These are phyloP conservation scores for Mesitornis unicolor DNA, from an alignment of 2,113 vertebrate species.

Conservation along the genomic window DNA sequence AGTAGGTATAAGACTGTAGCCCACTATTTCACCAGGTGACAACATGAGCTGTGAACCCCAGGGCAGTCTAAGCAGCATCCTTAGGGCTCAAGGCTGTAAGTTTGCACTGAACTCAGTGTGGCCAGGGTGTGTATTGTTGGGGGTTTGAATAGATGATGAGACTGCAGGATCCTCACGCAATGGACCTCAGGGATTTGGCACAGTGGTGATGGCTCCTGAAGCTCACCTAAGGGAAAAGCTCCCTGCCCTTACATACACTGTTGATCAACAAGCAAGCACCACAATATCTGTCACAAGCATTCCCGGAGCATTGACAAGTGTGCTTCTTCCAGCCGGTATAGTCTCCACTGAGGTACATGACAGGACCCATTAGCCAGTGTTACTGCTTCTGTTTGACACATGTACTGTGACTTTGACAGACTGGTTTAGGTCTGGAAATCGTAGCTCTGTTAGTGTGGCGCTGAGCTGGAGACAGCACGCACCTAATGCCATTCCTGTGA, in stretches of 20 bases:
- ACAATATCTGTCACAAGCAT: background rate
- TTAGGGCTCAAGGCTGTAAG: background rate
- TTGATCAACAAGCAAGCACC: background rate
- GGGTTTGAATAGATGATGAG: background rate
- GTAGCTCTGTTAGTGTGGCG: background rate
- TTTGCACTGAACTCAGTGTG: background rate
- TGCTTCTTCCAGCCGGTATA: background rate
- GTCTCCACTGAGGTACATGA: rapidly evolving
- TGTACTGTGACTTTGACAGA: too few species aligned
- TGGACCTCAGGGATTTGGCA: background rate
- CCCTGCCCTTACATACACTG: rapidly evolving
- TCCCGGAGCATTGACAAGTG: background rate
- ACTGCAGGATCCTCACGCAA: background rate
- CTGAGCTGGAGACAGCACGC: background rate
- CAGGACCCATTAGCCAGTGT: rapidly evolving
- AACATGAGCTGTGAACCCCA: background rate
- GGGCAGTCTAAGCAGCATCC: background rate
- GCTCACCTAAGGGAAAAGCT: background rate
- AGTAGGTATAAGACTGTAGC: background rate
- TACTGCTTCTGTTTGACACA: background rate
- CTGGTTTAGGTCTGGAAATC: background rate
- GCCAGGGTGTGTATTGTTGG: background rate
- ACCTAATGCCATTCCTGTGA: background rate
- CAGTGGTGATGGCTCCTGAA: background rate
- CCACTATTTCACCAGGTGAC: background rate